Conservation (phyloP, 2,888 invertebrate genomes). For the Agapostemon virescens region DNA sequence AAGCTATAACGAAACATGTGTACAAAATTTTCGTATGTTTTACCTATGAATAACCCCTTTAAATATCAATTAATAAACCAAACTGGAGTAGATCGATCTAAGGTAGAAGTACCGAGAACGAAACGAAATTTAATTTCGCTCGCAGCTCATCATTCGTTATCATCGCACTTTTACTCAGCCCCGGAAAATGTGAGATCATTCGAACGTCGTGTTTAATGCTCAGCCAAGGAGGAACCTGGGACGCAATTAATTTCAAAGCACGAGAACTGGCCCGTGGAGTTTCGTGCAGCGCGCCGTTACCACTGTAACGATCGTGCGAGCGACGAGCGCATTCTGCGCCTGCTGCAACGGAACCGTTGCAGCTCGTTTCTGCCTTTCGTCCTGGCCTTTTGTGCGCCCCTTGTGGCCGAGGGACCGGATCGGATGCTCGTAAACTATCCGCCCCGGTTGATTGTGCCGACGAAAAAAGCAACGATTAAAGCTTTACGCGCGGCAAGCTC, state of each 20-base stretch:
- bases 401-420: constrained; percentile 55
- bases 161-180: constrained; percentile 42
- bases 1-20: too few relatives aligned
- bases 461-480: constrained; percentile 52
- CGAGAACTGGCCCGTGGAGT: constrained; percentile 48
- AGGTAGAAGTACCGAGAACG: neutral
- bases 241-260: constrained; percentile 65
- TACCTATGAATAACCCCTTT: neutral
- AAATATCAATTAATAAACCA: neutral
- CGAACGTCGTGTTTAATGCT: constrained; percentile 64
- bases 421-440: constrained; percentile 55
- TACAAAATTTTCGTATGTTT: neutral
- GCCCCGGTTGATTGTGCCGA: constrained; percentile 52
- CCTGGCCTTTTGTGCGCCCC: constrained; percentile 34
- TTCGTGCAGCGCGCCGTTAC: constrained; percentile 54
- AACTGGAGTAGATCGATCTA: neutral
- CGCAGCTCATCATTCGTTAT: constrained; percentile 56
- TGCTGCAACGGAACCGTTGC: constrained; percentile 15
- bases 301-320: constrained; percentile 60
- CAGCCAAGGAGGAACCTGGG: constrained; percentile 44
- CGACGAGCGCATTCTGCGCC: constrained; percentile 58
- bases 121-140: constrained; percentile 53
- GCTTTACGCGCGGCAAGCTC: constrained; percentile 2
- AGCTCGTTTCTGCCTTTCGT: constrained; percentile 19
- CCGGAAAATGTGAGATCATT: constrained; percentile 59